These are phyloP conservation scores for Pharmacophagus antenor DNA, from an alignment of 2,888 invertebrate genomes.

Conservation along the genomic window DNA sequence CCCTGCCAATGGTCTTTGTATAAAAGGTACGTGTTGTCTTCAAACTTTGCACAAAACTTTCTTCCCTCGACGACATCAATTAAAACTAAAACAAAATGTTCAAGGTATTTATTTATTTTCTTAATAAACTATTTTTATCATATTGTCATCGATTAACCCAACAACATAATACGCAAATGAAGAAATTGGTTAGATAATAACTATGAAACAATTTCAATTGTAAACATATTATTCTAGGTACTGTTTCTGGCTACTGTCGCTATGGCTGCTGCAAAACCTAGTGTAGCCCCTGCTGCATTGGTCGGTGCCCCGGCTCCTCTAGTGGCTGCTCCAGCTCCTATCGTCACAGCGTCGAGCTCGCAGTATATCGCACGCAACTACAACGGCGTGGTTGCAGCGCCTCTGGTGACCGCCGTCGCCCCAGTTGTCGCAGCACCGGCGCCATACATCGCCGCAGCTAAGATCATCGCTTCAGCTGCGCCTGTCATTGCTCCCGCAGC, in stretches of 20 bases:
- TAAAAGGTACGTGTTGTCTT: slow-evolving; percentile 61
- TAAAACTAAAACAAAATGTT: slow-evolving; percentile 54
- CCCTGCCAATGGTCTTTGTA: slow-evolving; percentile 55
- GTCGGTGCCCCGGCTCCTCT: slow-evolving; percentile 48
- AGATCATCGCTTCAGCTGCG: slow-evolving; percentile 40
- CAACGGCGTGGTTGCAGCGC: slow-evolving; percentile 65
- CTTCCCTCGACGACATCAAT: slow-evolving; percentile 50
- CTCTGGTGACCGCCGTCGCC: slow-evolving; percentile 48
- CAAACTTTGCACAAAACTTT: slow-evolving; percentile 54
- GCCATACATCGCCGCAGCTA: slow-evolving; percentile 51
- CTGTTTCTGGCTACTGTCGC: slow-evolving; percentile 53
- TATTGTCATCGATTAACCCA: neutral
- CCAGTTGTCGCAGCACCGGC: slow-evolving; percentile 52
- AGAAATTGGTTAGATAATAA: neutral
- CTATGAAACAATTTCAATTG: neutral
- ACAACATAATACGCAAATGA: neutral
- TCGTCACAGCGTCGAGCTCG: slow-evolving; percentile 84
- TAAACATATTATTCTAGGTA: slow-evolving; percentile 44
- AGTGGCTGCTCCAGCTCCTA: slow-evolving; percentile 71
- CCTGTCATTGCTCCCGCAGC: slow-evolving; percentile 38
- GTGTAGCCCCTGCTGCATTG: slow-evolving; percentile 54
- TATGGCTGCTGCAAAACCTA: slow-evolving; percentile 52
- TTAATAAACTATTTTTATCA: neutral
- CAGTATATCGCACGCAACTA: slow-evolving; percentile 83
- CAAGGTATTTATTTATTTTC: slow-evolving; percentile 32